Evolutionary conservation across 2,113 vertebrate species (phyloP).

Genomic region (Tangachromis dhanisi): DNA sequence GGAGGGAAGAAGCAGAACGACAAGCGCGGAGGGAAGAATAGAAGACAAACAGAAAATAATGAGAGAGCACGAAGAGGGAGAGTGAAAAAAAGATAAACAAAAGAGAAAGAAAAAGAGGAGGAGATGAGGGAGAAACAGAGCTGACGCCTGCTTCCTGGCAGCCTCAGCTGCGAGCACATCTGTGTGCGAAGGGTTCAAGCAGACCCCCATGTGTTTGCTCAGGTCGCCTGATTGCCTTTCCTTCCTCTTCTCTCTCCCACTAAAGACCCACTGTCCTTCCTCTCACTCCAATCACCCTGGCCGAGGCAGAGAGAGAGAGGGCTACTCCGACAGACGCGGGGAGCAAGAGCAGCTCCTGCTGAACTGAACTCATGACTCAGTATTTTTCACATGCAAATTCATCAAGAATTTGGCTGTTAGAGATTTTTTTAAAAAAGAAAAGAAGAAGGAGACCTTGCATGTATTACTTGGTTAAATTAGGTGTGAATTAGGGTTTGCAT

Average conservation of each 20-base stretch:
- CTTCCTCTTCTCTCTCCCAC: conserved; percentile 72
- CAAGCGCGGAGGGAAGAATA: not conserved
- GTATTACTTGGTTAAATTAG: not conserved
- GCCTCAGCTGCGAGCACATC: conserved; percentile 76
- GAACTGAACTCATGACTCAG: conserved; percentile 39
- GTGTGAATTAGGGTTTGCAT: conserved; percentile 13
- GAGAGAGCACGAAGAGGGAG: not conserved
- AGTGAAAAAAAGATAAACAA: conserved; percentile 18
- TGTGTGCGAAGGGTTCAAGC: conserved; percentile 62
- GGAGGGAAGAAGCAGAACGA: conserved; percentile 16
- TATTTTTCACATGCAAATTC: not conserved
- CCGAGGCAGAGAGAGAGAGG: conserved; percentile 31
- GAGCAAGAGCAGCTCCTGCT: not conserved
- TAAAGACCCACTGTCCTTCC: conserved; percentile 74
- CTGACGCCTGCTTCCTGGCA: conserved; percentile 74
- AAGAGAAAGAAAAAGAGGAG: conserved; percentile 33
- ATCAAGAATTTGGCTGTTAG: not conserved
- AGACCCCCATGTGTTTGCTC: conserved; percentile 72
- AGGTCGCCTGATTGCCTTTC: conserved; percentile 78
- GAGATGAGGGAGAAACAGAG: conserved; percentile 53
- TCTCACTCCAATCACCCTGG: conserved; percentile 65
- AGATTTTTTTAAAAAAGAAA: accelerated
- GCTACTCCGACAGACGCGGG: conserved; percentile 4
- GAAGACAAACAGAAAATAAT: conserved; percentile 28
- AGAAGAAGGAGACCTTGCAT: not conserved